Base-by-base conservation (phyloP, 2,113 vertebrate species). In the Gallinago jamesoni region DNA sequence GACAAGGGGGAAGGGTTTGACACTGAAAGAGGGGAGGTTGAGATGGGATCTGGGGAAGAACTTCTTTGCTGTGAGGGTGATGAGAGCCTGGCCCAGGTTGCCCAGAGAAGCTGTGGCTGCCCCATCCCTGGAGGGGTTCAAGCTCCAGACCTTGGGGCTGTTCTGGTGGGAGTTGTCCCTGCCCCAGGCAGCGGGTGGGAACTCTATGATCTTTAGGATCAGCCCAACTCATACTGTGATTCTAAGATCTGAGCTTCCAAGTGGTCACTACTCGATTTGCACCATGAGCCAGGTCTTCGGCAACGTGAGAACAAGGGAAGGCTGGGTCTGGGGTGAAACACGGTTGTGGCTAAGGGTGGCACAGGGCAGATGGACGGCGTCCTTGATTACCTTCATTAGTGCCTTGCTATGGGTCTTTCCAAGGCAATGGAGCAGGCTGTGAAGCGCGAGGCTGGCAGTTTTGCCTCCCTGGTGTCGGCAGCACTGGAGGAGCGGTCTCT, bases 351-450 rank as follows among this genome's bases (percentile, higher is more conserved):
- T 59, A 8, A 43, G 35, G 5, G 1, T 31, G 37, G 9, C 2
- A 2, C 27, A 28, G 47, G 55, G 23, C 39, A 52, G 30, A 7
- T 60, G 43, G 41, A 17, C 0, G 7, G 20, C 5, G 15, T 63
- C 56, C 48, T 68, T 84, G 6, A 53, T 45, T 73, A 5, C 56
- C 48, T 68, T 84, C 7, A 56, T 45, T 73, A 5, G 1, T 41
- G n/a, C 12, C 7, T 78, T 9, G 22, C 79, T 96, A 76, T 48
- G 72, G 10, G 43, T 35, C 75, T 92, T 72, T 86, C 79, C 66
- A 95, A 98, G 98, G 96, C 69, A 33, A 93, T 98, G 97, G 96
- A 98, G 96, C 72, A 79, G 47, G 93, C 96, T 30, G 96, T 98
- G 84, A 97, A 94, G 82, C 39, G 43, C 8, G 87, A 84, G 50